Evolutionary conservation across 2,797 vertebrate genomes (phyloP).

Genomic region (Acanthurus tractus): DNA sequence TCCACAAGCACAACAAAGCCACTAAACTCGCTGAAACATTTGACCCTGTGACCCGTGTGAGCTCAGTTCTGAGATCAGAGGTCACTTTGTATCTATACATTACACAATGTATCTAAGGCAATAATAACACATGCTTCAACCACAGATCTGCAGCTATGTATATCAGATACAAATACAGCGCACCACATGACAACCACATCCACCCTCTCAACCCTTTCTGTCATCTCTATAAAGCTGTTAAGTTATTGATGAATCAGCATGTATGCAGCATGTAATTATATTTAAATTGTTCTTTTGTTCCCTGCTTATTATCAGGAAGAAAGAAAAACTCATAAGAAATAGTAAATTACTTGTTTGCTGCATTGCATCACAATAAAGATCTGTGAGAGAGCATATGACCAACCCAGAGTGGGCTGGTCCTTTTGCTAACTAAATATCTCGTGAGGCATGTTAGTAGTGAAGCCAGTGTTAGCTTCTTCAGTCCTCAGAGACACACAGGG

Average conservation of each 20-base stretch:
- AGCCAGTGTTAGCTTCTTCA: slow-evolving; percentile 28
- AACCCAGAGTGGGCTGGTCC: slow-evolving; percentile 68
- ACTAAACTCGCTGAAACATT: not conserved
- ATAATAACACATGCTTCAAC: no score
- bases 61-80: no score
- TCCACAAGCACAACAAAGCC: not conserved
- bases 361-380: slow-evolving; percentile 65
- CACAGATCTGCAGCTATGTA: no score
- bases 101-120: no score
- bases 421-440: slow-evolving; percentile 74
- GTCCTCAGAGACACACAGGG: slow-evolving; percentile 11
- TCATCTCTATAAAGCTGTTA: no score
- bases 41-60: not conserved
- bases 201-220: no score
- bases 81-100: not conserved
- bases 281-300: not conserved
- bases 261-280: no score
- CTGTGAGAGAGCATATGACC: slow-evolving; percentile 72
- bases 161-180: no score
- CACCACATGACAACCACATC: no score
- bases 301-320: not conserved
- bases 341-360: slow-evolving; percentile 23
- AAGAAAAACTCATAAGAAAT: not conserved
- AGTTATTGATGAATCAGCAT: no score
- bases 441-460: slow-evolving; percentile 45